These are phyloP conservation scores for Phyllotreta cruciferae DNA, from an alignment of 2,888 invertebrate genomes.

Conservation along the genomic window DNA sequence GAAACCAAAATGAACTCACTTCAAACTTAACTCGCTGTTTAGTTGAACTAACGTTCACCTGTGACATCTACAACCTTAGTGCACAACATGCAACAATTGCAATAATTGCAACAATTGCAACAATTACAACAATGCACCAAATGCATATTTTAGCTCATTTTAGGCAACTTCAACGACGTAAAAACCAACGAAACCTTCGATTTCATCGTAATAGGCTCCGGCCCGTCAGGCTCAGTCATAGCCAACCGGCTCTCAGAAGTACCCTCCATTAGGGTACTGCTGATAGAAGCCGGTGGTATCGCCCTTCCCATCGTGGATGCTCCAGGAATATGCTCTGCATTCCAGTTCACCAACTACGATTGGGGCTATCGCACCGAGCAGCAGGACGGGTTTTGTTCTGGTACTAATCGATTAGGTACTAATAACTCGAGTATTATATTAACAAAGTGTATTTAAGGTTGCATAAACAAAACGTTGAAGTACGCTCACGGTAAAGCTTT, in stretches of 20 bases:
- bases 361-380: constrained; percentile 29
- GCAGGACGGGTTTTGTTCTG: constrained; percentile 16
- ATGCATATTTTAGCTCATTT: not conserved
- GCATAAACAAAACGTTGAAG: constrained; percentile 13
- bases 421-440: no score
- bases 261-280: no score
- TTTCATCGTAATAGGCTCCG: constrained; percentile 36
- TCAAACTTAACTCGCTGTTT: no score
- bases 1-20: no score
- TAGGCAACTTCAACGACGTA: not conserved
- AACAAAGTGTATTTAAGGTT: not conserved
- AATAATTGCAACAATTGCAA: no score
- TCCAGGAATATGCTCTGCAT: constrained; percentile 16
- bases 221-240: constrained; percentile 32
- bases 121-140: not conserved
- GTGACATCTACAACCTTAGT: no score
- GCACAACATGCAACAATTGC: no score
- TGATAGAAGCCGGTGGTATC: constrained; percentile 31
- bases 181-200: constrained; percentile 18
- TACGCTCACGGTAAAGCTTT: constrained; percentile 24
- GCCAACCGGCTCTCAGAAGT: constrained; percentile 33
- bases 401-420: no score
- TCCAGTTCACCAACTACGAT: constrained; percentile 23
- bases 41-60: no score
- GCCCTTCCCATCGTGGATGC: constrained; percentile 12